Evolutionary conservation across 1,140 invertebrate genomes (phyloP).

Genomic region (Rhopalosiphum maidis): DNA sequence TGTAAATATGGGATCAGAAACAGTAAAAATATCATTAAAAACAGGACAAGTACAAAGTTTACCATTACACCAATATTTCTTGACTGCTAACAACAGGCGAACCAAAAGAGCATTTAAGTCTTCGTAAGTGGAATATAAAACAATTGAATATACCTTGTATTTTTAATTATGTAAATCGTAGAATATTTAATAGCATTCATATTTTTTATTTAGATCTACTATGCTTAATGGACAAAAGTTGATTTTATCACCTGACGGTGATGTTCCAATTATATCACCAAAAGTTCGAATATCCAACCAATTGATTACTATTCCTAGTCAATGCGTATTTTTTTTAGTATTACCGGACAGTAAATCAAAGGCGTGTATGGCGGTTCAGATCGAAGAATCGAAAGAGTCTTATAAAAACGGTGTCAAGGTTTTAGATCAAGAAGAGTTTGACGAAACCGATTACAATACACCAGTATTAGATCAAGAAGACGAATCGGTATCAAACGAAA

Average conservation of each 20-base stretch:
- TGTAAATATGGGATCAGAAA: constrained; percentile 58
- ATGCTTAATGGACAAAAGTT: constrained; percentile 59
- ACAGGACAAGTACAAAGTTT: constrained; percentile 27
- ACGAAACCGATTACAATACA: constrained; percentile 1
- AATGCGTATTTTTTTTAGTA: constrained; percentile 59
- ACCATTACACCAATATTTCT: constrained; percentile 42
- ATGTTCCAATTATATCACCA: constrained; percentile 59
- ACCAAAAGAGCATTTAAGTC: constrained; percentile 9
- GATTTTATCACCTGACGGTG: constrained; percentile 58
- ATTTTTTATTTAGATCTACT: constrained; percentile 54
- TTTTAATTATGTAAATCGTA: no score
- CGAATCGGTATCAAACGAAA: constrained; percentile 21
- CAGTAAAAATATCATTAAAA: constrained; percentile 53
- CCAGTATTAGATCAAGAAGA: constrained; percentile 36
- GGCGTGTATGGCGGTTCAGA: constrained; percentile 47
- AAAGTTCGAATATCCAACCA: constrained; percentile 55
- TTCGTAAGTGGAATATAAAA: constrained; percentile 30
- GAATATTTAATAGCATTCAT: neutral
- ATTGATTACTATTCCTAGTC: constrained; percentile 57
- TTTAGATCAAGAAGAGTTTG: constrained; percentile 29
- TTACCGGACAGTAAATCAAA: constrained; percentile 58
- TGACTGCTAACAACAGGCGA: constrained; percentile 41
- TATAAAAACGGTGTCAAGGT: constrained; percentile 30
- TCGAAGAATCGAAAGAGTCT: constrained; percentile 26
- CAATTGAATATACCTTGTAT: neutral